A percentile compares a stretch with the other conserved stretches of the same genome.
phyloP scores from a whole-genome alignment of 2,888 invertebrate species.

The Lordiphosa andalusiaca region DNA sequence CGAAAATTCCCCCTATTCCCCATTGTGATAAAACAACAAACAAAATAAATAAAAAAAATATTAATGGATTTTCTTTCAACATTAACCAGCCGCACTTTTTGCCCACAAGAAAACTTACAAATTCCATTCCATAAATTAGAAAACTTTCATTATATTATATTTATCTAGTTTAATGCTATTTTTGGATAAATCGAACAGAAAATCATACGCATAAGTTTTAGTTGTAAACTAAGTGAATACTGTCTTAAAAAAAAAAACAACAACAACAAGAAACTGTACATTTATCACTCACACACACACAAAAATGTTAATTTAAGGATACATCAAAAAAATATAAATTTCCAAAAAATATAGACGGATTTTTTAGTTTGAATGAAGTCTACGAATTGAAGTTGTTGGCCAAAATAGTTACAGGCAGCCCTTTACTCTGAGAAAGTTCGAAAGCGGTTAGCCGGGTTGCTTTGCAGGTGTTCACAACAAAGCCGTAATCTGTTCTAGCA shows the following conservation, averaged over 20 bases:
- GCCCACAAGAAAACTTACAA: slow-evolving; percentile 60
- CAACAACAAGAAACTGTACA: slow-evolving; percentile 54
- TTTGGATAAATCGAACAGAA: slow-evolving; percentile 27
- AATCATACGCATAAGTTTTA: slow-evolving; percentile 49
- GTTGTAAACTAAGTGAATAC: slow-evolving; percentile 60
- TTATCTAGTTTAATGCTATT: slow-evolving; percentile 54
- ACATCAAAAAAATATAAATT: slow-evolving; percentile 49
- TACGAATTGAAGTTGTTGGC: too few species aligned
- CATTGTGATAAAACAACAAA: slow-evolving; percentile 70
- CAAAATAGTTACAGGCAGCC: too few species aligned
- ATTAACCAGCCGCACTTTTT: slow-evolving; percentile 64
- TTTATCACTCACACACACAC: slow-evolving; percentile 54
- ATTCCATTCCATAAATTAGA: slow-evolving; percentile 40
- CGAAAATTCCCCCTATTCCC: slow-evolving; percentile 51
- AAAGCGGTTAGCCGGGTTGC: too few species aligned
- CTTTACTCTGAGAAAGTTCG: too few species aligned
- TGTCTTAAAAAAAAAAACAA: slow-evolving; percentile 52
- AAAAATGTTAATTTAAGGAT: slow-evolving; percentile 45
- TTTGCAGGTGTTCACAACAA: slow-evolving; percentile 81
- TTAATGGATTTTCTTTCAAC: slow-evolving; percentile 54
- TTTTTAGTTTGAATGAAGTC: too few species aligned
- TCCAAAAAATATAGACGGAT: slow-evolving; percentile 12
- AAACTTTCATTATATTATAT: slow-evolving; percentile 52
- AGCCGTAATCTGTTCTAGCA: slow-evolving; percentile 85
- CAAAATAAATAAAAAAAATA: slow-evolving; percentile 46